Evolutionary conservation across 2,113 vertebrate genomes (phyloP).

Genomic region (Paramormyrops kingsleyae): DNA sequence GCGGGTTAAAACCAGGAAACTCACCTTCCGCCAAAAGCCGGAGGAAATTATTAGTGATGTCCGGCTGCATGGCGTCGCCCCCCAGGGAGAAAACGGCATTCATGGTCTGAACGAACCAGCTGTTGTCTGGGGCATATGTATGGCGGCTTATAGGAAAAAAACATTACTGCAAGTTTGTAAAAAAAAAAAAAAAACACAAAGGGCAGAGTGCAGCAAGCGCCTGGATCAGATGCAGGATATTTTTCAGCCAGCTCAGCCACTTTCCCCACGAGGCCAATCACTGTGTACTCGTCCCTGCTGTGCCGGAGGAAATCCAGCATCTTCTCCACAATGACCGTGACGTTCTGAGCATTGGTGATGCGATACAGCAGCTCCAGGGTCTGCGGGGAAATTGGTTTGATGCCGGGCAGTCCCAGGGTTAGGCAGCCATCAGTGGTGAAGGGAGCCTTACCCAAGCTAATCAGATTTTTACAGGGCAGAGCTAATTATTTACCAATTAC

Average conservation of each 20-base stretch:
- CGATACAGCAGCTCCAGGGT: constrained; percentile 90
- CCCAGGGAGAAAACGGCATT: constrained; percentile 84
- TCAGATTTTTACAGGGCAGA: not conserved
- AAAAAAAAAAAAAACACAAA: not conserved
- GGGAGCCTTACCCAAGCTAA: not conserved
- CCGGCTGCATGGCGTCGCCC: constrained; percentile 79
- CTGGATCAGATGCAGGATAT: constrained; percentile 74
- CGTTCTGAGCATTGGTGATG: constrained; percentile 92
- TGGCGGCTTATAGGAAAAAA: constrained; percentile 60
- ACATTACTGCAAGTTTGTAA: not conserved
- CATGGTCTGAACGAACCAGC: constrained; percentile 96
- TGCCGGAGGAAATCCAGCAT: constrained; percentile 84
- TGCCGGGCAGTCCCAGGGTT: not conserved
- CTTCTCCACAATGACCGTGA: constrained; percentile 87
- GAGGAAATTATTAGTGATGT: constrained; percentile 85
- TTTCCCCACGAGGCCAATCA: constrained; percentile 80
- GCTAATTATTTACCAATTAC: not conserved
- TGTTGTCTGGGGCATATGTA: constrained; percentile 87
- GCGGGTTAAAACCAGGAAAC: constrained; percentile 10
- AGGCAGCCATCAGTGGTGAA: not conserved
- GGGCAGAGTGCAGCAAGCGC: not conserved
- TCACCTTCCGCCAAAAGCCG: constrained; percentile 84
- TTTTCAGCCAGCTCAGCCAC: constrained; percentile 91
- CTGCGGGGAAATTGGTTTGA: constrained; percentile 52
- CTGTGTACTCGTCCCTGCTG: constrained; percentile 80